phyloP scores from a whole-genome alignment of 1,140 invertebrate species.

The Achatina immaculata region DNA sequence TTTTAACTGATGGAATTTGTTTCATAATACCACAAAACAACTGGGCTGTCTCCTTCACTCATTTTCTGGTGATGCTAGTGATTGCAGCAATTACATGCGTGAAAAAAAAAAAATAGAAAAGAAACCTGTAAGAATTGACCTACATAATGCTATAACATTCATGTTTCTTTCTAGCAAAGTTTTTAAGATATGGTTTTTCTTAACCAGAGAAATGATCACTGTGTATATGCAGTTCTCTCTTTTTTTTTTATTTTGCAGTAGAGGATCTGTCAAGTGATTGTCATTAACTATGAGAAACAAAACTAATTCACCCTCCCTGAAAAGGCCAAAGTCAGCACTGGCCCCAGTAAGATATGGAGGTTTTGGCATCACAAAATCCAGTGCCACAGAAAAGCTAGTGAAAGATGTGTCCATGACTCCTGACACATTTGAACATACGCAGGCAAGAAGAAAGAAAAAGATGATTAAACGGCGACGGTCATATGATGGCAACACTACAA shows the following conservation, averaged over 20 bases:
- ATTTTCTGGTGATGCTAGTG: too few species aligned
- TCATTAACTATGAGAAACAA: conserved; percentile 28
- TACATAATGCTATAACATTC: too few species aligned
- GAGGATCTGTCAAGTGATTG: neutral
- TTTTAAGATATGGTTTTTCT: too few species aligned
- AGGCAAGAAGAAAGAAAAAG: conserved; percentile 43
- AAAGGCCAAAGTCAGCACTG: conserved; percentile 4
- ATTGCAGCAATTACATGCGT: too few species aligned
- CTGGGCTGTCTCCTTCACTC: too few species aligned
- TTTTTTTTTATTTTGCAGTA: neutral
- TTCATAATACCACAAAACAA: too few species aligned
- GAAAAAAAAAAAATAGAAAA: too few species aligned
- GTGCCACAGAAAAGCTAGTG: neutral
- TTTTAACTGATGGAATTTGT: neutral
- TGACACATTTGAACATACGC: conserved; percentile 40
- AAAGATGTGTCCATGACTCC: conserved; percentile 35
- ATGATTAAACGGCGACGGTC: conserved; percentile 30
- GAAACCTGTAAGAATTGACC: too few species aligned
- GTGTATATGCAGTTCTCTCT: neutral
- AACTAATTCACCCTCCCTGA: conserved; percentile 41
- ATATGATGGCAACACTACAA: conserved; percentile 19
- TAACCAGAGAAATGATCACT: too few species aligned
- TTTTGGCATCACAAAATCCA: conserved; percentile 19
- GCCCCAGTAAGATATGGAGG: conserved; percentile 10
- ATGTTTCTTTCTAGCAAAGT: too few species aligned